phyloP scores from a whole-genome alignment of 2,113 vertebrate species.

The Kryptolebias marmoratus region DNA sequence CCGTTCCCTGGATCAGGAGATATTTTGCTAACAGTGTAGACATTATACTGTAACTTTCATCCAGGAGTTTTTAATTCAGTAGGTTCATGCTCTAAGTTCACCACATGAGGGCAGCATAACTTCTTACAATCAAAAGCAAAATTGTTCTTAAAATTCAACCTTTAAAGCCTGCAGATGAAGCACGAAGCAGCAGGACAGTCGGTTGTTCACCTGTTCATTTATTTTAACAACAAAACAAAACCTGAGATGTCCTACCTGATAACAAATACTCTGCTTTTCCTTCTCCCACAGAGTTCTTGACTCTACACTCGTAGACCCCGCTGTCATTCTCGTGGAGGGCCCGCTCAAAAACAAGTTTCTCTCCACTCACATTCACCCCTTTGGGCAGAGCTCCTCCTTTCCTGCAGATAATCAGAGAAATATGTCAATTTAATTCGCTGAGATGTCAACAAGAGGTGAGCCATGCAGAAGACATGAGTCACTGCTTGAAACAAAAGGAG shows the following conservation, averaged over 20 bases:
- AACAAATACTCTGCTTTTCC: constrained; percentile 71
- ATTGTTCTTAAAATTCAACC: background rate
- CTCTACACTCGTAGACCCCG: constrained; percentile 84
- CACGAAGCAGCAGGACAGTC: background rate
- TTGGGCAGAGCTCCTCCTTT: constrained; percentile 80
- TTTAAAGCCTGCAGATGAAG: background rate
- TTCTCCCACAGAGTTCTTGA: constrained; percentile 78
- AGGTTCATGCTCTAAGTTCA: background rate
- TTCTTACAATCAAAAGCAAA: constrained; percentile 1
- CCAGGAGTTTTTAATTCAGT: background rate
- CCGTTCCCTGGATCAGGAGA: too few species aligned
- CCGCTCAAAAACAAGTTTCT: constrained; percentile 80
- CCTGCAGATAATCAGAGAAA: constrained; percentile 70
- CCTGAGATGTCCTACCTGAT: constrained; percentile 55
- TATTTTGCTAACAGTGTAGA: too few species aligned
- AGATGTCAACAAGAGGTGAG: constrained; percentile 11
- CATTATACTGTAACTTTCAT: too few species aligned
- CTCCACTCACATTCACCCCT: constrained; percentile 67
- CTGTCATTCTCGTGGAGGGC: constrained; percentile 77
- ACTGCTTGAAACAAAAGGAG: constrained; percentile 16
- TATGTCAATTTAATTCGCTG: background rate
- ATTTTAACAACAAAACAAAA: background rate
- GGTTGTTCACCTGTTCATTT: background rate
- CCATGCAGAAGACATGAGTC: constrained; percentile 15
- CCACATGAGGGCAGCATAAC: constrained; percentile 62